Percentiles rank a stretch among this genome's conserved stretches.
phyloP scores from a whole-genome alignment of 2,113 vertebrate species.

The Etia nguti region DNA sequence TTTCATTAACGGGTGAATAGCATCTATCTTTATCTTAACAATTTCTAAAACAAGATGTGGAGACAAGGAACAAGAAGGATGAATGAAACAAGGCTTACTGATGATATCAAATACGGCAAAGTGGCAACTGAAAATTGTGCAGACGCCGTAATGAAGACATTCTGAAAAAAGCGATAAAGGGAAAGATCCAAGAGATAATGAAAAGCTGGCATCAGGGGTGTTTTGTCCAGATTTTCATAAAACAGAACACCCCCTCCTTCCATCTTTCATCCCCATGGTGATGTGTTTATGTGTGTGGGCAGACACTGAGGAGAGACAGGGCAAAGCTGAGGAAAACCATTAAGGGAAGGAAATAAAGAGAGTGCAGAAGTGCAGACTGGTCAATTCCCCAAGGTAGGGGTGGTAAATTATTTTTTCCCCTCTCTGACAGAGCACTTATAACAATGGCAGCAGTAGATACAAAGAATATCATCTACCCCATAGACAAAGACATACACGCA shows the following conservation, averaged over 20 bases:
- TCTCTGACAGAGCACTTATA: not conserved
- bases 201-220: not conserved
- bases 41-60: not conserved
- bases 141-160: not conserved
- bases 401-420: not conserved
- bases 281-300: not conserved
- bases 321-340: not conserved
- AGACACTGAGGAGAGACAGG: not conserved
- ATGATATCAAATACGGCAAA: not conserved
- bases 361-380: not conserved
- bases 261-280: constrained; percentile 37
- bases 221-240: constrained; percentile 1
- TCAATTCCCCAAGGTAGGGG: not conserved
- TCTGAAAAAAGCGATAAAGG: not conserved
- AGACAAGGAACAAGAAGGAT: not conserved
- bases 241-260: not conserved
- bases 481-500: not conserved
- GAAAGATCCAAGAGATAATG: not conserved
- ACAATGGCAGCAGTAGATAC: not conserved
- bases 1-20: constrained; percentile 36
- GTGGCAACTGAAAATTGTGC: not conserved
- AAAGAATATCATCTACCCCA: not conserved
- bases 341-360: not conserved
- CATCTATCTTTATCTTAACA: constrained; percentile 19
- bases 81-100: not conserved